These are phyloP conservation scores for Anguilla megastoma DNA, from an alignment of 2,797 vertebrate species.

Conservation along the genomic window DNA sequence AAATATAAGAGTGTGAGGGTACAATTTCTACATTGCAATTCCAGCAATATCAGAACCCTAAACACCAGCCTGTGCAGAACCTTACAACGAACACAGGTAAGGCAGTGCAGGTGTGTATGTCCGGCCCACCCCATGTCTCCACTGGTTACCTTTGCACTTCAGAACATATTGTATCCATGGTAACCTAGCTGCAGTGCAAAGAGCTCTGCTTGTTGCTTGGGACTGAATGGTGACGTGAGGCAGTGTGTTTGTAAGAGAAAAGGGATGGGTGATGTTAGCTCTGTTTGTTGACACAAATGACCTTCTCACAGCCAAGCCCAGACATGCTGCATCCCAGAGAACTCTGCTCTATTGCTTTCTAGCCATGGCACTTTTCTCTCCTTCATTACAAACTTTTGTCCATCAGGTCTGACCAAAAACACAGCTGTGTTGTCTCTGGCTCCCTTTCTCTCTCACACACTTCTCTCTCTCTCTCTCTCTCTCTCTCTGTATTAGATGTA, in stretches of 20 bases:
- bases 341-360: neutral
- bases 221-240: neutral
- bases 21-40: neutral
- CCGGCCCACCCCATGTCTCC: neutral
- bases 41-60: neutral
- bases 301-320: neutral
- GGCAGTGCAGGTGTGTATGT: constrained; percentile 2
- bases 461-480: neutral
- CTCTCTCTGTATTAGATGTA: neutral
- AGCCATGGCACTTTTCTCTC: neutral
- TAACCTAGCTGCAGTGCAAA: neutral
- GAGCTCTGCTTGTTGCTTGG: neutral
- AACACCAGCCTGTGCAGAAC: neutral
- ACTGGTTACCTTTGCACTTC: neutral
- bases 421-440: neutral
- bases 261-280: neutral
- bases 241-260: neutral
- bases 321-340: neutral
- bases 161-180: constrained; percentile 4
- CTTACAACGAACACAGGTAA: neutral
- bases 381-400: neutral
- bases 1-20: neutral
- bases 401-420: neutral
- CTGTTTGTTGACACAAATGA: neutral
- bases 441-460: neutral